Evolutionary conservation across 2,113 vertebrate species (phyloP), one percentile per base, ranked within the genome.

Genomic region (Malurus melanocephalus): DNA sequence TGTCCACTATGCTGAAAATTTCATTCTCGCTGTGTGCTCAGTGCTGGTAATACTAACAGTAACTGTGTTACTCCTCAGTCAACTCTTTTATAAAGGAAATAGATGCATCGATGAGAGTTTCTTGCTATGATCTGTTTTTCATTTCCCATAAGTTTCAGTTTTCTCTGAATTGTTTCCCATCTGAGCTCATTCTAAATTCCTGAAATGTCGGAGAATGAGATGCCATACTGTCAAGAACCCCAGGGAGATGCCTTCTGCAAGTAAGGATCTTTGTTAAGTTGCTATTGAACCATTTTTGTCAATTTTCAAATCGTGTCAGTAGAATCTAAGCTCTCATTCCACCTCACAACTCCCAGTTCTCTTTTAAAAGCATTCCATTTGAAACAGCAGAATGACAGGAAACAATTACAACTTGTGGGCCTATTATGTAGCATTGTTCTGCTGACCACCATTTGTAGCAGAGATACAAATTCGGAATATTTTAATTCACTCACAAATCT

Each of bases 101-200:
- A 66, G 49, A 64, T 55, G 78, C 32, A 7, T 1, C 1, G 0
- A 51, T 55, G 62, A 53, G 66, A 49, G 28, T 33, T 92, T 85
- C 79, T 56, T 1, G 1, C 74, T 87, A 30, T 72, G 78, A 80
- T 81, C 57, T 83, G 74, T 7, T 93, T 94, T 66, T 92, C 43
- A 76, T 81, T 90, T 90, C 33, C 38, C 53, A 46, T 78, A 65
- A 65, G 51, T 88, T 77, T 53, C 1, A 2, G 10, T 93, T 82
- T 81, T 79, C 55, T 73, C 84, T 69, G 67, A 84, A 90, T 68
- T 85, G 43, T 81, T 84, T 92, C 79, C 55, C 33, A 46, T 67
- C 71, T 81, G 72, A 87, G 33, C 13, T 53, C 0, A 0, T 85
- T 87, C 42, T 65, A 76, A 85, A 85, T 79, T 79, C 56, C 61